Base-by-base conservation (phyloP, 2,888 invertebrate species). In the Blera fallax region DNA sequence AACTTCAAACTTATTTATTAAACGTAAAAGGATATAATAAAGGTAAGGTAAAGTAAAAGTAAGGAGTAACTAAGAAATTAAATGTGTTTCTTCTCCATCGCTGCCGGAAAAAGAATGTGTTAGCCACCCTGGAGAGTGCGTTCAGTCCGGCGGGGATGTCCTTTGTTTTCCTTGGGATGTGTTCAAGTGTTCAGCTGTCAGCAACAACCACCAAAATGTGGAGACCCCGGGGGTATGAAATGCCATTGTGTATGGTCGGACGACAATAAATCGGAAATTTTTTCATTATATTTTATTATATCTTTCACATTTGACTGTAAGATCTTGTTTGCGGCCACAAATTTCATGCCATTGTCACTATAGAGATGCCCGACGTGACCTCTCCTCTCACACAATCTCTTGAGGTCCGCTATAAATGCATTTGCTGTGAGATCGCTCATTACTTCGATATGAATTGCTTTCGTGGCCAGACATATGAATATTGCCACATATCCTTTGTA, bases 401-500 rank as follows among this genome's bases (percentile, higher is more conserved):
- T 43, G 3, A 43, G 14, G n/a, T 14, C 14, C 7, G 40, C 14
- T 43, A 43, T 50, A 21, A 21, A 21, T 50, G 48, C 45, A 6
- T 45, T 50, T 21, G 48, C 48, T 24, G 24, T 50, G 4, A 50
- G 50, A n/a, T 50, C n/a, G n/a, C 50, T 50, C 24, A 50, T 24
- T 50, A 24, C 50, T 50, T 50, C 18, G 45, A 45, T 45, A 45
- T 45, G 45, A 45, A 50, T 50, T 1, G 2, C 24, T 27, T 50
- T 45, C 18, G 58, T 32, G 29, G 43, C 27, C 48, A 60, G 24
- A 14, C 72, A 58, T n/a, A 50, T 60, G 32, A 72, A 58, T 29
- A 72, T 60, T 18, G 58, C 72, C 48, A 48, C 58, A 27, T 58
- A 72, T 11, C 56, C 56, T 16, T 70, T 70, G 50, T 67, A 67